Conservation (phyloP, 2,888 invertebrate species). For the Drosophila subquinaria region DNA sequence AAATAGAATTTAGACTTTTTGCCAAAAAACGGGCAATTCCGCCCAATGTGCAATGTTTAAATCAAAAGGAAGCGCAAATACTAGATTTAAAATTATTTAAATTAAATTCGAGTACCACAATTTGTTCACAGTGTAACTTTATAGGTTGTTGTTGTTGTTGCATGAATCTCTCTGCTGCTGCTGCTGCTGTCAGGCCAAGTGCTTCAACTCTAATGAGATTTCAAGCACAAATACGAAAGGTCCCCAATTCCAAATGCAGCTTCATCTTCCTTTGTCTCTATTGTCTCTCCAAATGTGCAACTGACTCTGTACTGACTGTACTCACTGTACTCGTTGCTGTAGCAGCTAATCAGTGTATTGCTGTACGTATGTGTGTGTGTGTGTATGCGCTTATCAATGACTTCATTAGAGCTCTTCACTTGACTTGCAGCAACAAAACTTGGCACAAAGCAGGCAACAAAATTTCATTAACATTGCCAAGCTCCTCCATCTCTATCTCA, state of each 20-base stretch:
- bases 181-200: conserved; percentile 62
- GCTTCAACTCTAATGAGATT: conserved; percentile 79
- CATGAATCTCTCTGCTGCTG: conserved; percentile 12
- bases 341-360: conserved; percentile 64
- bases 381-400: conserved; percentile 74
- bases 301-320: conserved; percentile 38
- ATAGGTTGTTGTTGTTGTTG: conserved; percentile 14
- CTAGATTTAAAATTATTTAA: not conserved
- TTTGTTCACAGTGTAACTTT: conserved; percentile 1
- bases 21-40: too few species aligned
- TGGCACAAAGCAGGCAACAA: conserved; percentile 52
- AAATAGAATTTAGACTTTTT: too few species aligned
- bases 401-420: conserved; percentile 72
- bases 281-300: conserved; percentile 73
- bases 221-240: conserved; percentile 72
- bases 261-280: conserved; percentile 29
- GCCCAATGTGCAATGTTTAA: too few species aligned
- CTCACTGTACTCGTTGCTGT: conserved; percentile 23
- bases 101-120: not conserved
- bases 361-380: conserved; percentile 32
- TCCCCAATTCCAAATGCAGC: not conserved
- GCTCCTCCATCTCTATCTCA: conserved; percentile 56
- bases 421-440: conserved; percentile 32
- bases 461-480: conserved; percentile 79
- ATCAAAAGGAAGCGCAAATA: too few species aligned